Conservation (phyloP, 2,888 invertebrate species). For the Polymixis flavicincta region DNA sequence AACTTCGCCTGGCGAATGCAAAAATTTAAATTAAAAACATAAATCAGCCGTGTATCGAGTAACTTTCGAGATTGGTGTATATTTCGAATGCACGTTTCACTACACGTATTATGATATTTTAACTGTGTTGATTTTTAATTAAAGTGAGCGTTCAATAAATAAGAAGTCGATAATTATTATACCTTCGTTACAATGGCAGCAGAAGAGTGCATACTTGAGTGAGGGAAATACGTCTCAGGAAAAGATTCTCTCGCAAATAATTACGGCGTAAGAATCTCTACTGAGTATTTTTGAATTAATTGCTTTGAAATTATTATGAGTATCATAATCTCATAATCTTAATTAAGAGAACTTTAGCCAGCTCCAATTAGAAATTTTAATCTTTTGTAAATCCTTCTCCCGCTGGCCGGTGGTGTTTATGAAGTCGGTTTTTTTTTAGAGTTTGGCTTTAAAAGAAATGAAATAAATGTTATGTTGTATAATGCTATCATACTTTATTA, state of each 20-base stretch:
- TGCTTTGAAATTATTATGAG: conserved; percentile 87
- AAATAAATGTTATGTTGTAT: conserved; percentile 49
- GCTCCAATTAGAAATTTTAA: conserved; percentile 87
- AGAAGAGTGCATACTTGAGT: conserved; percentile 59
- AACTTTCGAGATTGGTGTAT: conserved; percentile 88
- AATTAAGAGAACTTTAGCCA: conserved; percentile 87
- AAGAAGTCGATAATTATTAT: conserved; percentile 34
- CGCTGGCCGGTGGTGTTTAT: conserved; percentile 73
- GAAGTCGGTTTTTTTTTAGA: conserved; percentile 75
- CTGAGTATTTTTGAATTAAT: conserved; percentile 86
- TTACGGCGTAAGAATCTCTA: conserved; percentile 79
- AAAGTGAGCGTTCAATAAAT: conserved; percentile 52
- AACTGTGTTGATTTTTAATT: conserved; percentile 69
- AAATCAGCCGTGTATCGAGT: conserved; percentile 90
- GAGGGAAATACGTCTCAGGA: conserved; percentile 65
- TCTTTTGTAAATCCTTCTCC: conserved; percentile 81
- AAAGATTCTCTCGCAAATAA: conserved; percentile 79
- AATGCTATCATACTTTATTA: conserved; percentile 3
- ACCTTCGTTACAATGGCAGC: conserved; percentile 38
- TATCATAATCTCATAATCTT: conserved; percentile 89
- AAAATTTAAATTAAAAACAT: conserved; percentile 91
- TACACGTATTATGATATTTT: conserved; percentile 76
- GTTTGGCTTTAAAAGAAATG: conserved; percentile 58
- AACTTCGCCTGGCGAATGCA: conserved; percentile 90
- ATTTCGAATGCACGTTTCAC: conserved; percentile 84